Base-by-base conservation (phyloP, 2,888 invertebrate genomes). In the Noctua pronuba region DNA sequence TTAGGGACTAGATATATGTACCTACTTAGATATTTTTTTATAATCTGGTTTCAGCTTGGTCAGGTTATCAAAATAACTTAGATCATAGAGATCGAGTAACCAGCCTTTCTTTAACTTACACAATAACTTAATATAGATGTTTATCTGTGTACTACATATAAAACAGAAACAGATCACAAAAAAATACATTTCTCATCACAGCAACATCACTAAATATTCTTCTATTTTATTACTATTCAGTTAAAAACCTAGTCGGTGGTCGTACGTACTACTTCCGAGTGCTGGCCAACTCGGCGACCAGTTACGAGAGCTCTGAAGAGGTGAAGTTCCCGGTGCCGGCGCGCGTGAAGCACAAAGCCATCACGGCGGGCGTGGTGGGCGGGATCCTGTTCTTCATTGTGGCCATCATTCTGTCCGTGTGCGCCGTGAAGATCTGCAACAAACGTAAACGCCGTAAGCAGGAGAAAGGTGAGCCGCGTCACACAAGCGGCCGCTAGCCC, bases 401-500 rank as follows among this genome's bases (percentile, higher is more conserved):
- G 93, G 99, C 99, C 95, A 99, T 99, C 96, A 99, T 99, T 94
- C 98, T 99, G 92, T 99, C 99, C 91, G 98, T 99, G 93, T 99
- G 99, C 97, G 99, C 99, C 92, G 99, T 99, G 93, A 99, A 99
- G 97, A 99, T 99, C 96, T 99, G 99, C 98, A 99, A 99, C 97
- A 99, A 99, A 97, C 97, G 99, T 94, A 99, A 99, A 97, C 98
- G 99, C 92, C 98, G 99, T 97, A 99, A 99, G 98, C 99, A 99
- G 97, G 99, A 99, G 97, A 99, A 99, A 98, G 99, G 99, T 99
- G 97, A 97, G 97, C 74, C 18, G 73, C 77, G 71, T 80, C 85
- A 85, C 80, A 85, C 46, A 70, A 75, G 91, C 92, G 92, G 93
- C 94, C 94, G 94, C 94, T 90, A 84, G 94, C 93, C 91, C 93